A percentile compares a stretch with the other conserved stretches of the same genome.
Conservation (phyloP, 2,888 invertebrate species). For the Caenorhabditis japonica region DNA sequence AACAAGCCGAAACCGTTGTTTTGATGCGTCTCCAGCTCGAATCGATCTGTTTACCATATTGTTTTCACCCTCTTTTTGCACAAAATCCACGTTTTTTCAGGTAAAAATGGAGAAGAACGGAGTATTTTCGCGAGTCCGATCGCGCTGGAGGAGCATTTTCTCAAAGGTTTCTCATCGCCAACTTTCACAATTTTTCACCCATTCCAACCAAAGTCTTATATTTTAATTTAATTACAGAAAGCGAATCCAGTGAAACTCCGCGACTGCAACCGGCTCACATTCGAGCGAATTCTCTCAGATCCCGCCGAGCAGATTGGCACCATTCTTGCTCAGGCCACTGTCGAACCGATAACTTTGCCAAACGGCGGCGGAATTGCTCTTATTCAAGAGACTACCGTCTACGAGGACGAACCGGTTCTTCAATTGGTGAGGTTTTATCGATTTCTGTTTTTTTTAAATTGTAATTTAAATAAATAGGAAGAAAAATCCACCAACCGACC, state of each 20-base stretch:
- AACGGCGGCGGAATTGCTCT: conserved; percentile 36
- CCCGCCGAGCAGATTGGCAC: conserved; percentile 38
- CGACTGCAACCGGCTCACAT: conserved; percentile 37
- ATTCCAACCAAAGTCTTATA: too few relatives aligned
- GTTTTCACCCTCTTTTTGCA: not conserved
- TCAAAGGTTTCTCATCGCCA: conserved; percentile 35
- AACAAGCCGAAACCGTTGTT: conserved; percentile 1
- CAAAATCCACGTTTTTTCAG: not conserved
- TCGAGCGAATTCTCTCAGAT: conserved; percentile 37
- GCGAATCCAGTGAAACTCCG: conserved; percentile 44
- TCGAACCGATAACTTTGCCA: conserved; percentile 28
- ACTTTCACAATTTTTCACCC: not conserved
- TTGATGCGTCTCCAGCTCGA: not conserved
- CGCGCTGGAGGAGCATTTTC: conserved; percentile 52
- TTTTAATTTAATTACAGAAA: conserved; percentile 32
- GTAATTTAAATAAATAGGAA: too few relatives aligned
- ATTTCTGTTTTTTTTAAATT: too few relatives aligned
- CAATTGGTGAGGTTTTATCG: too few relatives aligned
- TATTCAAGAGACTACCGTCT: conserved; percentile 33
- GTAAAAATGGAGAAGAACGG: not conserved
- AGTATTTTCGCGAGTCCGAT: conserved; percentile 27
- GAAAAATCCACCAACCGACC: too few relatives aligned
- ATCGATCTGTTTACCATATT: not conserved
- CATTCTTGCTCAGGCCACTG: conserved; percentile 35
- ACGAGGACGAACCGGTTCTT: conserved; percentile 21